Evolutionary conservation across 1,140 invertebrate genomes (phyloP), one percentile per base, ranked within the genome.

Genomic region (Drosophila sulfurigaster): DNA sequence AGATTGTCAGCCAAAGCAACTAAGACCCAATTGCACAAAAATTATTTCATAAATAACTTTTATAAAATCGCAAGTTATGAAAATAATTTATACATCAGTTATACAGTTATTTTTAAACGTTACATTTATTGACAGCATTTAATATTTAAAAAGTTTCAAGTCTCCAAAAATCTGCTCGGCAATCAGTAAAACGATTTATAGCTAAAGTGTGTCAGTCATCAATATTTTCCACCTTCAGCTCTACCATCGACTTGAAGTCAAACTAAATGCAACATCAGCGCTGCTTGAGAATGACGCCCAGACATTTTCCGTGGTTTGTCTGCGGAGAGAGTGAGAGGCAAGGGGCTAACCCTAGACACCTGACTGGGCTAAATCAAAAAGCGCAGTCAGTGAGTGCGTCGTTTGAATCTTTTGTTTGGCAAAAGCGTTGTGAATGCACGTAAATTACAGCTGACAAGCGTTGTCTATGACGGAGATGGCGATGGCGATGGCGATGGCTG

Each of bases 391-490:
- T 32, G 32, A 13, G 51, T 63, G 48, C 68, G 41, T 75, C 51
- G 41, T 81, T 60, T 64, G 68, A 81, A 74, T 82, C 83, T 83
- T 89, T 89, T 89, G 85, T 85, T 85, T 88, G 74, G 54, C 49
- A 66, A 48, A 62, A 43, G 60, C 35, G 43, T 52, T 49, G 64
- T 88, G 83, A 83, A 83, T 76, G 78, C 78, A 78, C 85, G 81
- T 89, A 89, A 89, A 85, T 89, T 89, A 89, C 69, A 78, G 71
- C 72, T 85, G 85, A 89, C 85, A 89, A 57, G 78, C 65, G 72
- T 80, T 51, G 75, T 71, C 69, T 81, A 76, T 70, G 69, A 49
- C 48, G 51, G 49, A 41, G 8, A 73, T 75, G 74, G 10, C 68
- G 30, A 32, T 6, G 30, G 30, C 30, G 35, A 10, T 38, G 35